Evolutionary conservation across 2,888 invertebrate species (phyloP).

Genomic region (Drosophila multiciliata): DNA sequence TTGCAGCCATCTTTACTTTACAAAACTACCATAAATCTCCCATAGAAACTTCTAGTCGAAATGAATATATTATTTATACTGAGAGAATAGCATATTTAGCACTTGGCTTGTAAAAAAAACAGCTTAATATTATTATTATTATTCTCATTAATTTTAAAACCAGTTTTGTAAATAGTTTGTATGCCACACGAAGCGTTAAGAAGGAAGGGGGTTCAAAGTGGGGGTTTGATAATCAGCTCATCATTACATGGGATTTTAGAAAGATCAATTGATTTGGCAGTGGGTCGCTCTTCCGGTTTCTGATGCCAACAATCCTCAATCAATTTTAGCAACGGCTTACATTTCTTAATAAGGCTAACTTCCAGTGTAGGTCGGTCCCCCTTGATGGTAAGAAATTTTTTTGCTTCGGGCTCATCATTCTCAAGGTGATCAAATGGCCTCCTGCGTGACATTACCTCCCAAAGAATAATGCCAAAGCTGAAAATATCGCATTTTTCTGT

Average conservation of each 20-base stretch:
- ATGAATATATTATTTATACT: not conserved
- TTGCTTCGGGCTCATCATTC: rapidly evolving
- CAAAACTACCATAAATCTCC: not conserved
- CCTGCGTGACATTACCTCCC: not conserved
- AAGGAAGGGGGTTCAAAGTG: slow-evolving; percentile 16
- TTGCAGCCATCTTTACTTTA: not conserved
- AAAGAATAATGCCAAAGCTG: not conserved
- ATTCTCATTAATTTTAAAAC: slow-evolving; percentile 70
- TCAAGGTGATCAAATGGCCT: not conserved
- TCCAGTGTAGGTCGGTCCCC: not conserved
- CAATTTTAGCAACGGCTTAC: not conserved
- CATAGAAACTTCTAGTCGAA: not conserved
- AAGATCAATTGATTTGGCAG: not conserved
- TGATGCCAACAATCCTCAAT: not conserved
- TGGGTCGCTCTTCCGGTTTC: not conserved
- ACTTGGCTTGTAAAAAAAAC: not conserved
- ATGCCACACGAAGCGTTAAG: slow-evolving; percentile 73
- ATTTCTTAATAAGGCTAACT: not conserved
- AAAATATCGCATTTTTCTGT: not conserved
- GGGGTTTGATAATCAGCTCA: slow-evolving; percentile 5
- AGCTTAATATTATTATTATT: not conserved
- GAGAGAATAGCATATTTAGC: not conserved
- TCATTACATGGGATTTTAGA: not conserved
- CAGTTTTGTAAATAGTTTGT: slow-evolving; percentile 61
- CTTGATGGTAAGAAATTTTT: rapidly evolving